Evolutionary conservation across 1,140 invertebrate species (phyloP), one percentile per base, ranked within the genome.

Genomic region (Lasioglossum baleicum): DNA sequence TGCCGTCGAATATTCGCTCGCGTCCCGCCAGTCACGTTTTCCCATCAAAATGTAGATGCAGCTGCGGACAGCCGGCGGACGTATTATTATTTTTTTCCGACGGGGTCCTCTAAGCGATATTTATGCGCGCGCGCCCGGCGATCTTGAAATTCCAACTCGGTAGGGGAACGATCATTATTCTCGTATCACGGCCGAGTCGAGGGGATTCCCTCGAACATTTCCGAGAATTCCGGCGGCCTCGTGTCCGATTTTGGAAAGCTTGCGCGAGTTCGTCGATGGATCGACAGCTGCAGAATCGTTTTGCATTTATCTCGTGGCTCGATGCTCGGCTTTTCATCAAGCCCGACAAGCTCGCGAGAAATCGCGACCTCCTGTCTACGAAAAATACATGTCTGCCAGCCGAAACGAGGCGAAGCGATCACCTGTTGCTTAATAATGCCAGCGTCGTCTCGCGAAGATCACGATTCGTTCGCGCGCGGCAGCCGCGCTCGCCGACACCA

Each of bases 371-470:
- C 15, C 26, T 53, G 3, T 53, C 51, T 15, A 53, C 3, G 68
- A 70, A 70, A 70, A 70, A 35, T 31, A 70, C 44, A 20, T 40
- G 26, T 70, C 63, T n/a, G 8, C 26, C 15, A 42, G 56, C 56
- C 20, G 56, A n/a, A 58, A 58, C n/a, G 42, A 66, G n/a, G 64
- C 51, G 70, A 80, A 74, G 64, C 71, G 74, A 75, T 84, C 81
- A 84, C 83, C 83, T 84, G 83, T 84, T 84, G 83, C 83, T 83
- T 73, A 80, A 82, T 82, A 74, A 77, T 3, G 61, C 73, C 63
- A 5, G 61, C 70, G 76, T 56, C 60, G 56, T 53, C 22, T 64
- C 58, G 60, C 44, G 56, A 69, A 70, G 71, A 73, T 82, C 76
- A 73, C 82, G 64, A 83, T 82, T 83, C 76, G 77, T 73, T 82